Base-by-base conservation (phyloP, 2,797 vertebrate genomes). In the Decapterus maruadsi region DNA sequence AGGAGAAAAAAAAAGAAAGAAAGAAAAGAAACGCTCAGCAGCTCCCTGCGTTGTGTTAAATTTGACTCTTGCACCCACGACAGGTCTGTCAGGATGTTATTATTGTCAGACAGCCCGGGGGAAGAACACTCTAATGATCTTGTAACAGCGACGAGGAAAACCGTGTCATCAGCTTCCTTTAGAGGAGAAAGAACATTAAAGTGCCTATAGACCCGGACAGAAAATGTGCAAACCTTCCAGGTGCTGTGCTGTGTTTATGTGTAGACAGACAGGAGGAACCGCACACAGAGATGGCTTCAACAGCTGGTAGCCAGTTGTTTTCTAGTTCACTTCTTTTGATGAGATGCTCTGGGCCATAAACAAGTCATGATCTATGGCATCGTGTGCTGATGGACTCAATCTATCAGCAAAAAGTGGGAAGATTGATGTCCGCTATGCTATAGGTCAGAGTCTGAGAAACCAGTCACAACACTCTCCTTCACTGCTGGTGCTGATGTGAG, bases 401-500 rank as follows among this genome's bases (percentile, higher is more conserved):
- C 81, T 73, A 82, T 88, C 86, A 86, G 78, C 63, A 45, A 43
- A 43, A 65, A 63, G 72, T 64, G 62, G 45, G 65, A 75, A 81
- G 85, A 90, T 77, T 79, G 85, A 91, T 90, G 80, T 68, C 83
- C 56, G 42, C 75, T 84, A 84, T 42, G 87, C 89, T 79, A 46
- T 46, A 82, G 92, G 87, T 93, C 94, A 88, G 89, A 93, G 89
- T 92, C 83, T 92, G 92, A 92, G 92, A 65, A 92, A 92, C 80
- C 87, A 82, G 93, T 95, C 94, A 94, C 91, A 86, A 94, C 92
- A 94, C 89, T 51, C 85, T 85, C 92, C 90, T 89, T 75, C 67
- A 80, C 86, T 78, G 80, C 89, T 91, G 88, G 94, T 95, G 93
- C 94, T 93, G 95, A 95, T 95, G 93, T 91, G 93, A 90, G 89